Percentiles rank a stretch among this genome's conserved stretches.
phyloP scores from a whole-genome alignment of 2,797 vertebrate genomes.

The Halcyon chelicuti region DNA sequence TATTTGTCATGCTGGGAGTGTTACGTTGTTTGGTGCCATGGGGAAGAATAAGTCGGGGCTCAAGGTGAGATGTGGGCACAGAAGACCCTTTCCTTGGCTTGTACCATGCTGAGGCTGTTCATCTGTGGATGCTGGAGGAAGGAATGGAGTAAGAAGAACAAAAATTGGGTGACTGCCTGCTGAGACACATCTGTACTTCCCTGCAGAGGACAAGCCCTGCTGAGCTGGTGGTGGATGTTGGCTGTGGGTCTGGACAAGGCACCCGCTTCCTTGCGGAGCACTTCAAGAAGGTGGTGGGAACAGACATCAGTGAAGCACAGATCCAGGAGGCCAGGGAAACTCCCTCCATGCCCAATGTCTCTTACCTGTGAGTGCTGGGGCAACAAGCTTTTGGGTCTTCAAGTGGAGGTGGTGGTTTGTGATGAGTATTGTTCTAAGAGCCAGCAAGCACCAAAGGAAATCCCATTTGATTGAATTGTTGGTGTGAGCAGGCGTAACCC shows the following conservation, averaged over 20 bases:
- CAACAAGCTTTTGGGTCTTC: not conserved
- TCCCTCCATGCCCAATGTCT: not conserved
- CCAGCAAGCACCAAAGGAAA: not conserved
- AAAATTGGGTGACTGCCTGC: rapidly evolving
- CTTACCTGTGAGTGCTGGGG: constrained; percentile 37
- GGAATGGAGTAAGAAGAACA: not conserved
- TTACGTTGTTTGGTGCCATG: not conserved
- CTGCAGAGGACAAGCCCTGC: constrained; percentile 55
- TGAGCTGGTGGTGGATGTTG: constrained; percentile 81
- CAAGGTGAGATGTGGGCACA: not conserved
- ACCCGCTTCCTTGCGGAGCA: constrained; percentile 77
- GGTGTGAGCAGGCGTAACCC: not conserved
- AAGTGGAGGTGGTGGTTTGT: rapidly evolving
- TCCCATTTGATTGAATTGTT: not conserved
- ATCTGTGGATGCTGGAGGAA: not conserved
- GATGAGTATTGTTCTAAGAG: not conserved
- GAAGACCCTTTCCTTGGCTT: not conserved
- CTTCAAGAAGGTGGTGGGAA: constrained; percentile 84
- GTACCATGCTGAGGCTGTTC: not conserved
- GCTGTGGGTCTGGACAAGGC: constrained; percentile 85
- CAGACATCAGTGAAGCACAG: constrained; percentile 85
- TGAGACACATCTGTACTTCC: rapidly evolving
- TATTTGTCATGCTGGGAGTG: not conserved
- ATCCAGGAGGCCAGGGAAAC: constrained; percentile 78
- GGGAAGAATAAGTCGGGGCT: not conserved